Evolutionary conservation across 1,140 invertebrate genomes (phyloP), one percentile per base, ranked within the genome.

Genomic region (Stegodyphus mimosarum): DNA sequence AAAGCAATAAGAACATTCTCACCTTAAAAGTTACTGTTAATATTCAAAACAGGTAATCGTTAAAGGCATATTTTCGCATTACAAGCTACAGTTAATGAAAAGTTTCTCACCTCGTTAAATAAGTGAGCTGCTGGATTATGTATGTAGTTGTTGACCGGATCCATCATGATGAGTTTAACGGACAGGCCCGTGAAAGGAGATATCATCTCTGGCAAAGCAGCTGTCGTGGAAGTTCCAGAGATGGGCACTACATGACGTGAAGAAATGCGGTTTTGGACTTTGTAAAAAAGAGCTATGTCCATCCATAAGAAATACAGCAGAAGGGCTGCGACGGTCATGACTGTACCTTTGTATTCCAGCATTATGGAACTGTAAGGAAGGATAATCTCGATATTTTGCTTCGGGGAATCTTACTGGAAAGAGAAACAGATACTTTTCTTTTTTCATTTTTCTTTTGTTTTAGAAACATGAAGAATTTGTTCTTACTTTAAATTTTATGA

Each of bases 91-190:
- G 33, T 1, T 33, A 60, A 60, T 60, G 55, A 60, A 60, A 9
- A 0, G 9, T 15, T 17, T 76, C 76, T 79, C 48, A 73, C 78
- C 11, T 88, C 76, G 53, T 87, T 87, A 63, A 88, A 88, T 18
- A 88, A 79, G 18, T 88, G 69, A 9, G 88, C 87, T 18, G 88
- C 77, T 2, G 88, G 88, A 6, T 84, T 87, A 33, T 84, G 86
- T 17, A 88, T 87, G 72, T 88, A 88, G 79, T 88, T 88, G 67
- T 88, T 88, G 15, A 87, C 75, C 9, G 86, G 88, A 70, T 88
- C 87, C 87, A 88, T 85, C 88, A 88, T 88, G 87, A 88, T 88
- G 80, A 88, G 80, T 49, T 88, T 88, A 18, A 88, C 85, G 0
- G 87, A 88, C 7, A 88, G 74, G 13, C 88, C 88, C n/a, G 80